Percentiles rank a stretch among this genome's conserved stretches.
Conservation (phyloP, 2,113 vertebrate species). For the Echinops telfairi region DNA sequence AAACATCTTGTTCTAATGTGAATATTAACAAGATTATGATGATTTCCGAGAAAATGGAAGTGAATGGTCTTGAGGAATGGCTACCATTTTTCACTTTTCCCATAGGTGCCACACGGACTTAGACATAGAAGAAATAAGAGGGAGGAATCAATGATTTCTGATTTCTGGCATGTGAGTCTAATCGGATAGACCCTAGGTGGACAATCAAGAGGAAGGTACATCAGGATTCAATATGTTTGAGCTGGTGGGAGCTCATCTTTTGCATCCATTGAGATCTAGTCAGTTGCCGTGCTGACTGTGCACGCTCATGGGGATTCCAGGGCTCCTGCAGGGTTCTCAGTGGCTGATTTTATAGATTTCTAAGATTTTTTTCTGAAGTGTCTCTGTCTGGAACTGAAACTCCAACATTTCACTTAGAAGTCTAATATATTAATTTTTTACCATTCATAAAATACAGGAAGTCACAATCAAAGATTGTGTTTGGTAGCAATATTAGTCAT, state of each 20-base stretch:
- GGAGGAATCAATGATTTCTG: not conserved
- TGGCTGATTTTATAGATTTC: not conserved
- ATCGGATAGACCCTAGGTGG: not conserved
- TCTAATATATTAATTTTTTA: not conserved
- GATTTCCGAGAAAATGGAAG: not conserved
- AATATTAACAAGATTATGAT: not conserved
- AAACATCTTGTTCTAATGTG: not conserved
- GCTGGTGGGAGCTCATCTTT: not conserved
- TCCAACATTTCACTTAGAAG: not conserved
- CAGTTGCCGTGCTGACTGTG: not conserved
- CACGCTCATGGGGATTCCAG: not conserved
- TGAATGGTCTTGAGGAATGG: not conserved
- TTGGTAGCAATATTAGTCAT: no score
- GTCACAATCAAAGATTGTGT: not conserved
- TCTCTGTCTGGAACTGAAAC: not conserved
- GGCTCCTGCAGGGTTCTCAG: not conserved
- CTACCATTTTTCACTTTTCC: not conserved
- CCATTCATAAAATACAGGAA: rapidly evolving
- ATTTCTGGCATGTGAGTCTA: not conserved
- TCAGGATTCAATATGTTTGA: not conserved
- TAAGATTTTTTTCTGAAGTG: not conserved
- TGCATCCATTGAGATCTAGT: not conserved
- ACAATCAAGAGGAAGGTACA: not conserved
- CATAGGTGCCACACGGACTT: not conserved
- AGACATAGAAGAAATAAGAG: not conserved